phyloP scores from a whole-genome alignment of 1,140 invertebrate genomes.

The Papilio dardanus region DNA sequence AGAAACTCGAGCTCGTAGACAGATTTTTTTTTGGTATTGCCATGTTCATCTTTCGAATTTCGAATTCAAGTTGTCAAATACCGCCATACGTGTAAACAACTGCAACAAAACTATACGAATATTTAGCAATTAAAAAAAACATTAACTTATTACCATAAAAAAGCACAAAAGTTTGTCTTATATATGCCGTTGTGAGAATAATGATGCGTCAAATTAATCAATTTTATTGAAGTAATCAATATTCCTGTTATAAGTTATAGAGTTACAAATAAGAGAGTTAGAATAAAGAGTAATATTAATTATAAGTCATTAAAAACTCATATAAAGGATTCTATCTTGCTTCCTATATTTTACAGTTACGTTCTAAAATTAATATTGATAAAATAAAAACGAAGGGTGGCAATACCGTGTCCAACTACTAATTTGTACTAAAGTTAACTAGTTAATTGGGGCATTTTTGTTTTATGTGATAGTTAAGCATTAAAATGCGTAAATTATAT shows the following conservation, averaged over 20 bases:
- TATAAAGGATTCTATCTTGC: not conserved
- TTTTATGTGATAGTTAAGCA: too few relatives aligned
- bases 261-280: not conserved
- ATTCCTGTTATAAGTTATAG: not conserved
- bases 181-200: not conserved
- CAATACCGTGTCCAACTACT: not conserved
- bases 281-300: not conserved
- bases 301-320: not conserved
- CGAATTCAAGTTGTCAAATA: not conserved
- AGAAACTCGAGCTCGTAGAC: constrained; percentile 37
- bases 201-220: not conserved
- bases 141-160: too few relatives aligned
- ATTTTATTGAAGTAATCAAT: not conserved
- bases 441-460: not conserved
- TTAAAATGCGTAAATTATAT: too few relatives aligned
- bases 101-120: too few relatives aligned
- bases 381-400: not conserved
- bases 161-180: not conserved
- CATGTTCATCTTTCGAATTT: not conserved
- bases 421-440: not conserved
- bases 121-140: too few relatives aligned
- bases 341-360: not conserved
- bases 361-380: not conserved
- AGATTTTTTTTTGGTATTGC: constrained; percentile 4
- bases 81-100: not conserved